Evolutionary conservation across 2,888 invertebrate species (phyloP), one percentile per base, ranked within the genome.

Genomic region (Sphaerophoria rueppellii): DNA sequence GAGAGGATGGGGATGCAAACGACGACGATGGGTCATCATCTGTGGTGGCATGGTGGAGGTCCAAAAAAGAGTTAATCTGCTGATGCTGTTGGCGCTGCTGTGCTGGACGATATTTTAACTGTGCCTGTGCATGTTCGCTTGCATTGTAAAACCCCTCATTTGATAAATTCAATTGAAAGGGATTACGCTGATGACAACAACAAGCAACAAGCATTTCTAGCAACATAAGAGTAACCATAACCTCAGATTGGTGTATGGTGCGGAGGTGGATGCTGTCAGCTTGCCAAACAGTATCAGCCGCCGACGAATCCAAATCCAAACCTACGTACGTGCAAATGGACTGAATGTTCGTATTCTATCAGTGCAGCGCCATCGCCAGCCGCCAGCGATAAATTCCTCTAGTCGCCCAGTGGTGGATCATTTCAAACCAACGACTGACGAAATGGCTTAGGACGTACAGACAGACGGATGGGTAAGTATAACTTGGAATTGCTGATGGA

Each of bases 201-300:
- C 73, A 78, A 24, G 75, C 77, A 77, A 80, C 65, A 79, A 79
- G 75, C 72, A 76, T 72, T 52, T 65, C 65, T 65, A 65, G 57
- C 67, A 71, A 12, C 65, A 52, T 50, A 24, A 48, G 69, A 52
- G 34, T 61, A 40, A 43, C 61, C n/a, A 34, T 24, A 24, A 40
- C 52, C 60, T 60, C 40, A 50, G 40, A 40, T 24, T 24, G 24
- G 24, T 24, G 2, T 24, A 24, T 24, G 24, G 61, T 85, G 85
- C 76, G 85, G 85, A 85, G 85, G 79, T 83, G 82, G 85, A 81
- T 76, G 58, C 81, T 85, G 85, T 85, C 85, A 81, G 85, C 58
- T 73, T 85, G 85, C 85, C 85, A 85, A 85, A 77, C 63, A 77
- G 73, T 81, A 48, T 72, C 71, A 75, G 67, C 67, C 83, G 81